Percentiles rank a stretch among this genome's conserved stretches.
Conservation (phyloP, 2,797 vertebrate species). For the Pangasius krempfi region DNA sequence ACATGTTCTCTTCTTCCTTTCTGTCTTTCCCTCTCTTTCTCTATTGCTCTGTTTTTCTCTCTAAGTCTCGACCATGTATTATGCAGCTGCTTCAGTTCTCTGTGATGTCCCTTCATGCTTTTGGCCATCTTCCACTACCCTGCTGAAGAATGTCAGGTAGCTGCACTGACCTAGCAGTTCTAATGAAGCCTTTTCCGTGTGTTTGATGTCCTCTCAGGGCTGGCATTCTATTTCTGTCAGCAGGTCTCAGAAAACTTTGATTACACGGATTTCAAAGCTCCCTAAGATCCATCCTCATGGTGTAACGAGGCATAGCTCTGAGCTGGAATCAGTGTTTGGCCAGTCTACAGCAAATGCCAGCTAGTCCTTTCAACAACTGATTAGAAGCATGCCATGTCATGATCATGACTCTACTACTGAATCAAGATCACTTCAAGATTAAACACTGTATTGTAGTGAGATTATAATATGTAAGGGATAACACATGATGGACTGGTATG, state of each 20-base stretch:
- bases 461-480: not conserved
- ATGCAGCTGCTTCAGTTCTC: constrained; percentile 33
- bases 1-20: not conserved
- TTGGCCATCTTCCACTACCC: constrained; percentile 42
- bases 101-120: constrained; percentile 41
- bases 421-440: constrained; percentile 22
- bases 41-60: not conserved
- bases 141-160: constrained; percentile 50
- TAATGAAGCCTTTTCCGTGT: constrained; percentile 42
- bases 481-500: not conserved
- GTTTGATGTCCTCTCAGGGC: constrained; percentile 48
- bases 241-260: constrained; percentile 46
- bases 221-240: constrained; percentile 51
- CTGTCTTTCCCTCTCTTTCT: not conserved
- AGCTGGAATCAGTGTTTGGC: constrained; percentile 30
- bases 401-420: constrained; percentile 19
- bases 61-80: constrained; percentile 13
- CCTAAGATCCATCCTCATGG: constrained; percentile 48
- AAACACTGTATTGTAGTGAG: not conserved
- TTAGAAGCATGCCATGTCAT: constrained; percentile 41
- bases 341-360: constrained; percentile 21
- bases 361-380: constrained; percentile 45
- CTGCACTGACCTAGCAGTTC: not conserved
- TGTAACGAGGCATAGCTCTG: constrained; percentile 49
- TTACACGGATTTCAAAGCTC: constrained; percentile 50